A percentile compares a stretch with the other conserved stretches of the same genome.
Conservation (phyloP, 2,797 vertebrate genomes). For the Netta rufina region DNA sequence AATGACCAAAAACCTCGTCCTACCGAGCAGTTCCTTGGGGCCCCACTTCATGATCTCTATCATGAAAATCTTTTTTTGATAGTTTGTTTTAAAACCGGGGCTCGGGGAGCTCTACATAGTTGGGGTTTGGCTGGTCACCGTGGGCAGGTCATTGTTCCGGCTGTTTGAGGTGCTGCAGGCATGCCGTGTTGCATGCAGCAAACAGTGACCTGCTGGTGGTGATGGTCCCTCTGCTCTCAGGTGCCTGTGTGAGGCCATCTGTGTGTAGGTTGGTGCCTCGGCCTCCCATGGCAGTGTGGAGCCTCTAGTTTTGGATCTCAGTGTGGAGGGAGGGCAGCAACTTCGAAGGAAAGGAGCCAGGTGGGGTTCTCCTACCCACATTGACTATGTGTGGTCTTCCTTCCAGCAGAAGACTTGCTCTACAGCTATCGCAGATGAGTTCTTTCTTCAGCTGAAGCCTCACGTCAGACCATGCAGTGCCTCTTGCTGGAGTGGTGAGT, state of each 20-base stretch:
- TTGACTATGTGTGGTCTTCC: neutral
- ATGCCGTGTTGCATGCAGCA: neutral
- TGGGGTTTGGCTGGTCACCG: neutral
- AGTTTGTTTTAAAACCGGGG: neutral
- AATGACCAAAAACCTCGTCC: neutral
- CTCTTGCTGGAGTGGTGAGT: neutral
- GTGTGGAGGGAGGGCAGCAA: neutral
- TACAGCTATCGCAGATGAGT: neutral
- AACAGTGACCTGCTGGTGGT: neutral
- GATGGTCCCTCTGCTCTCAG: neutral
- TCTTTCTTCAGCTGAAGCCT: neutral
- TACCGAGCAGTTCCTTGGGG: neutral
- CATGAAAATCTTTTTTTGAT: neutral
- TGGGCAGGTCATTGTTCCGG: neutral
- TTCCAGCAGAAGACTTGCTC: neutral
- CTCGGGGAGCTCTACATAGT: neutral
- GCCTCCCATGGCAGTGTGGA: neutral
- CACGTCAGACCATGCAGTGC: accelerated
- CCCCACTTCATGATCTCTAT: accelerated
- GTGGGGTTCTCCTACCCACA: neutral
- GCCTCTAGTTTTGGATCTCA: accelerated
- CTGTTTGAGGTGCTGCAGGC: neutral
- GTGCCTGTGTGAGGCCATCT: too few relatives aligned
- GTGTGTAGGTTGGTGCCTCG: neutral
- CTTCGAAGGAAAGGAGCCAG: neutral